These are phyloP conservation scores for Carapus acus DNA, from an alignment of 2,797 vertebrate genomes.

Conservation along the genomic window DNA sequence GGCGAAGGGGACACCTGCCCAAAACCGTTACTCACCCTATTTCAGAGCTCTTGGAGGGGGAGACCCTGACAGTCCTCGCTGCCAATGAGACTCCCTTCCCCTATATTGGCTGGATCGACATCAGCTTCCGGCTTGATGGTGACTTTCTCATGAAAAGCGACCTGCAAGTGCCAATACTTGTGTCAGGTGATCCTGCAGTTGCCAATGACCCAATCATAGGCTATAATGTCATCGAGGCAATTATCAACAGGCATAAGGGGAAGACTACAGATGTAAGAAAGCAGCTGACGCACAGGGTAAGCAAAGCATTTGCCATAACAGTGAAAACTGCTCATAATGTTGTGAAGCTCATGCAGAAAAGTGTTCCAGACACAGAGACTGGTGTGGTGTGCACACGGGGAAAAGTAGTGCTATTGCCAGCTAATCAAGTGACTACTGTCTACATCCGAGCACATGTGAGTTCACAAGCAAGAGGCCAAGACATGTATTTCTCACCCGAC, in stretches of 20 bases:
- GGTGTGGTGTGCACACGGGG: slow-evolving; percentile 1
- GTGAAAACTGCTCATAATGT: background rate
- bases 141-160: no score
- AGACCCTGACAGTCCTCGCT: background rate
- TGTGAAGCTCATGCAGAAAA: background rate
- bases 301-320: background rate
- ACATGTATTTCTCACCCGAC: no score
- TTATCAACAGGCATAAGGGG: no score
- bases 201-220: no score
- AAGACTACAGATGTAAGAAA: no score
- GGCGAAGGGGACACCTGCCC: slow-evolving; percentile 5
- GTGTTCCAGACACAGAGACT: background rate
- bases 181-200: slow-evolving; percentile 5
- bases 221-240: slow-evolving; percentile 26
- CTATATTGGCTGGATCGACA: slow-evolving; percentile 18
- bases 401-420: no score
- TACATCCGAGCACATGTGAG: no score
- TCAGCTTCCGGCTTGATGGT: slow-evolving; percentile 12
- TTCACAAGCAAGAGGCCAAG: no score
- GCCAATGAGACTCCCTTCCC: slow-evolving; percentile 5
- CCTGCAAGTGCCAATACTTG: slow-evolving; percentile 12
- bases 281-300: background rate
- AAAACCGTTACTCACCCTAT: no score
- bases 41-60: no score
- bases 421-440: no score